Base-by-base conservation (phyloP, 2,113 vertebrate genomes). In the Perca fluviatilis region DNA sequence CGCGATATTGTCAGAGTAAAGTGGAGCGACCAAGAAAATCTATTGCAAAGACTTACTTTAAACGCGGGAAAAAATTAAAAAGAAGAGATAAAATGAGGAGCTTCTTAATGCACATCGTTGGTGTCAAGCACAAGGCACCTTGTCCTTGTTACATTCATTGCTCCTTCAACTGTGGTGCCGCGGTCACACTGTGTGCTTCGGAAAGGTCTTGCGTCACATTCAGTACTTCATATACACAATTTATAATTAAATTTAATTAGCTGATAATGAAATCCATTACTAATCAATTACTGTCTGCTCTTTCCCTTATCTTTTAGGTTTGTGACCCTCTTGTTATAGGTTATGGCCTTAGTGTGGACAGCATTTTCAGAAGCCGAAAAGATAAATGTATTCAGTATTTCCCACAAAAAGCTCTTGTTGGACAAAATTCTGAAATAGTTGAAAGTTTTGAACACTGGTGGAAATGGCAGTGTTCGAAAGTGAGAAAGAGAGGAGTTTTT, bases 121-220 rank as follows among this genome's bases (percentile, higher is more conserved):
- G 33, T 36, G 33, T 21, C 9, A 21, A 36, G 11, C 9, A 18
- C 3, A 33, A 33, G 27, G 6, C 23, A 27, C 13, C 23, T 16
- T 9, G 27, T 30, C 27, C 58, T 33, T 18, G 27, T 30, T 30
- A 10, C 33, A 63, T n/a, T 2, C 53, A 66, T 47, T 27, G 6
- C 68, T 68, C 33, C 3, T 7, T 58, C 10, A 12, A 21, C 43
- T 18, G 27, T 16, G 50, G 15, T 27, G 12, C 49, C 1, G 21
- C 33, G 2, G 5, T 58, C 65, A 30, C 30, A 60, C 21, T 19
- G 43, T 56, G 53, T 23, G 47, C 63, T 73, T 46, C 5, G 9
- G 68, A 66, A 76, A 63, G 3, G n/a, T 30, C 27, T 57, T 40
- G 2, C 4, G 0, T 58, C 83, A 77, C 67, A 69, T 80, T 83